Conservation (phyloP, 2,797 vertebrate genomes). For the Microhierax caerulescens region DNA sequence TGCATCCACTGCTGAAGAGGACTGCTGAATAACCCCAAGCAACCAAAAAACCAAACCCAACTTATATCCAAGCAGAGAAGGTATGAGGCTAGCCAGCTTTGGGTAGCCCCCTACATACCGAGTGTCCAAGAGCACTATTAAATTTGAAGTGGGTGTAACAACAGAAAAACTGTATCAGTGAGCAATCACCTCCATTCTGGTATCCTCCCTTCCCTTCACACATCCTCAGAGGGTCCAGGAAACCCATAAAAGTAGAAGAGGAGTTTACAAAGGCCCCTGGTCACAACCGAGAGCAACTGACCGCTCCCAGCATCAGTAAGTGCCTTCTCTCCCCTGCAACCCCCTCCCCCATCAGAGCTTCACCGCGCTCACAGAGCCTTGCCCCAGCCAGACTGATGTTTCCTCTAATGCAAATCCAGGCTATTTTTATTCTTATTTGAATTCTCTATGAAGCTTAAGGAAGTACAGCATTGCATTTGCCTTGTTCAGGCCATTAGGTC, state of each 20-base stretch:
- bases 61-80: not conserved
- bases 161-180: not conserved
- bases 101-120: not conserved
- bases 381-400: not conserved
- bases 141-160: not conserved
- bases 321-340: not conserved
- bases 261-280: accelerated
- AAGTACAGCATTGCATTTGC: not conserved
- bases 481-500: not conserved
- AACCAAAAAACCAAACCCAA: not conserved
- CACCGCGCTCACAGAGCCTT: not conserved
- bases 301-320: not conserved
- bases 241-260: not conserved
- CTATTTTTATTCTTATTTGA: slow-evolving; percentile 51
- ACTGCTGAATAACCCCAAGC: not conserved
- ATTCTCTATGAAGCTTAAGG: not conserved
- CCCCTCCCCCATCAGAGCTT: not conserved
- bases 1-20: not conserved
- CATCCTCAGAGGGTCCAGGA: not conserved
- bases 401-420: slow-evolving; percentile 51
- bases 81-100: not conserved
- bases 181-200: accelerated
- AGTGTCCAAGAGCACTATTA: not conserved
- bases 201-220: not conserved
- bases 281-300: not conserved